Evolutionary conservation across 2,113 vertebrate genomes (phyloP).

Genomic region (Platichthys stellatus): DNA sequence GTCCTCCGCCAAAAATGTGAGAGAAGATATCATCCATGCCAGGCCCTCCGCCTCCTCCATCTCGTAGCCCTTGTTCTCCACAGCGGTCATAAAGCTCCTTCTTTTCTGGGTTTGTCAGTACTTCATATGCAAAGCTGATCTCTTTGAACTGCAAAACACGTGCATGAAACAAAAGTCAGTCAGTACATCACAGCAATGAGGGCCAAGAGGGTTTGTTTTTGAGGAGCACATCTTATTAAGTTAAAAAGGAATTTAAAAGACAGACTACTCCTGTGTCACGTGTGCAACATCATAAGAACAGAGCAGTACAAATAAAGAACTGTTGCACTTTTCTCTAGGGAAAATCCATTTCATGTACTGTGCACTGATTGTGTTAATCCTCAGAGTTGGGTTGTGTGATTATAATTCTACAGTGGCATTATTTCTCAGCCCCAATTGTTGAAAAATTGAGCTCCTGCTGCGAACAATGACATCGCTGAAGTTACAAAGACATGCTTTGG

Average conservation of each 20-base stretch:
- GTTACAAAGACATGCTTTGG: constrained; percentile 3
- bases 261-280: background rate
- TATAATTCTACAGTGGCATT: constrained; percentile 5
- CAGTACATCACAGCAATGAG: background rate
- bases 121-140: constrained; percentile 99
- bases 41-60: constrained; percentile 93
- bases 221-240: constrained; percentile 1
- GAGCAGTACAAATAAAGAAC: constrained; percentile 13
- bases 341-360: constrained; percentile 1
- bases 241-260: background rate
- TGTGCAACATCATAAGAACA: background rate
- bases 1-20: constrained; percentile 97
- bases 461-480: too few relatives aligned
- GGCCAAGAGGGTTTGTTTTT: background rate
- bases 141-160: constrained; percentile 91
- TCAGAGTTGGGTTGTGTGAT: constrained; percentile 20
- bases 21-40: constrained; percentile 99
- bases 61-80: constrained; percentile 96
- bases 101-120: constrained; percentile 96
- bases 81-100: constrained; percentile 96
- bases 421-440: background rate
- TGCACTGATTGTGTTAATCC: constrained; percentile 8
- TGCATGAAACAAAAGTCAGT: background rate
- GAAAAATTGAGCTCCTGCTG: too few relatives aligned
- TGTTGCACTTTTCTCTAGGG: background rate